Base-by-base conservation (phyloP, 30 jellyfish, hydroid and myxozoan genomes). In the Chrysaora quinquecirrha region DNA sequence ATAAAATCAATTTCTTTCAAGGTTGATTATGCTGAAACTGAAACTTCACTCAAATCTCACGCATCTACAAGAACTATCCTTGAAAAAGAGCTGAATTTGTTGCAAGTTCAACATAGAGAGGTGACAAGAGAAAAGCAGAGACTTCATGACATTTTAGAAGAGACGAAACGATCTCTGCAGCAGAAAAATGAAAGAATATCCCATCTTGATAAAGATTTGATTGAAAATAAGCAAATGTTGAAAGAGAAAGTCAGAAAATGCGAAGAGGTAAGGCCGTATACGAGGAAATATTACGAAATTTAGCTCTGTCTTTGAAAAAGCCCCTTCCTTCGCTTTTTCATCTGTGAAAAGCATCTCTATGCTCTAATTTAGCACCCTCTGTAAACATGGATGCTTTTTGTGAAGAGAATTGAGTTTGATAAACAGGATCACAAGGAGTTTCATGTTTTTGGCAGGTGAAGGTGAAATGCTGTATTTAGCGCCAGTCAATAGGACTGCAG, bases 11-110 rank as follows among this genome's bases (percentile, higher is more conserved):
- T n/a, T n/a, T n/a, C n/a, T n/a, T n/a, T n/a, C n/a, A n/a, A 64
- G 89, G 82, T 79, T 20, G 85, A 82, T 27, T 85, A 35, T 67
- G 95, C 89, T 2, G 95, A 85, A 22, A 85, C 85, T 0, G 95
- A 85, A 43, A 76, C 87, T 0, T 71, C 89, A 2, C 74, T 85
- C 30, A 75, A 74, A 30, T 71, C 88, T 3, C 85, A 85, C 28
- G 87, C 70, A 21, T 85, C 95, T n/a, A 32, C 95, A 56, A 64
- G 67, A 43, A 30, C 80, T 23, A 56, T 70, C 30, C 74, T 85
- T 2, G 89, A 62, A 2, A 85, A 75, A 28, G 89, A 85, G 56
- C 46, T 85, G 48, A 75, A 35, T 38, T 20, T 70, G 30, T 49
- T 85, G 73, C 95, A 85, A 75, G 48, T 75, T 30, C 83, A 68